Base-by-base conservation (phyloP, 1,140 invertebrate genomes). In the Idris sp. region DNA sequence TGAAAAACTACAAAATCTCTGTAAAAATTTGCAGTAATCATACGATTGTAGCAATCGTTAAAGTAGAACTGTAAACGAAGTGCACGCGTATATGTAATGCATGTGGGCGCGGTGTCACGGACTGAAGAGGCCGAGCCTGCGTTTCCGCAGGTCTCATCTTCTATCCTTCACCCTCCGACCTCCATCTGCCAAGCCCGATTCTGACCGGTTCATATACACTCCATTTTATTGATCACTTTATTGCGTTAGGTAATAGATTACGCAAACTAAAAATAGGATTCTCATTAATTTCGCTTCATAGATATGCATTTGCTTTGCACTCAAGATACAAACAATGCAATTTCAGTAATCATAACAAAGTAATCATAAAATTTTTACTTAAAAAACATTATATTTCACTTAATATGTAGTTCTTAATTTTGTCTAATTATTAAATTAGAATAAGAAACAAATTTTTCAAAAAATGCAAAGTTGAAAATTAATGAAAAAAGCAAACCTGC, bases 101-200 rank as follows among this genome's bases (percentile, higher is more conserved):
- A 68, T 41, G 18, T 83, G 81, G 82, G 81, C 62, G 81, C 77
- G 79, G 78, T 82, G 83, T 85, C 81, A 86, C 81, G 85, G 83
- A 62, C 79, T 67, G 61, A 74, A 79, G 78, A 69, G 74, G 85
- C 85, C 85, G 58, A 80, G 78, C 85, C 85, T 78, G 71, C 73
- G 65, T 81, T 84, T 83, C 81, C 81, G 83, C 77, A 81, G 62
- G 73, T 75, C 64, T 65, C 78, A 74, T 80, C 76, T 80, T 78
- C 76, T 59, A 76, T 78, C 80, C 76, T 74, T 71, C 74, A 54
- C 64, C 41, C 54, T 62, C 48, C 67, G 68, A 74, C 76, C 68
- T 80, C 76, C 72, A 75, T 74, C 61, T 64, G 75, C 78, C 78
- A 68, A 74, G 56, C 73, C 78, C 73, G 76, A 76, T 78, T 68